Evolutionary conservation across 2,113 vertebrate species (phyloP), one percentile per base, ranked within the genome.

Genomic region (Aplodontia rufa): DNA sequence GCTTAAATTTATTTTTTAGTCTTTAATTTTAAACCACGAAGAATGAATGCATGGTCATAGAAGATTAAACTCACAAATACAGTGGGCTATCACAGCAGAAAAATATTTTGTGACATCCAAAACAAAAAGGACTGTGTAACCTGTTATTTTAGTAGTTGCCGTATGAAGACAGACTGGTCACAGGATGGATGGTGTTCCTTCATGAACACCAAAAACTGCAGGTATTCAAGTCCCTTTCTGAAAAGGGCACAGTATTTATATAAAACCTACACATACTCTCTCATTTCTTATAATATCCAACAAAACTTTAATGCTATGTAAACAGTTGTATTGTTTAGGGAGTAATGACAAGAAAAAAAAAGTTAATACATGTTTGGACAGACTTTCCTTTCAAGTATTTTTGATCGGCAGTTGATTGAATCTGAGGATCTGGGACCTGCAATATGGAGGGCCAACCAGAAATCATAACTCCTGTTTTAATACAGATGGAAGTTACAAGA

Each of bases 61-160:
- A 16, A 78, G 19, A 89, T 40, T 32, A 69, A 93, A 79, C 32
- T 72, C 35, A 40, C 49, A 76, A 84, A 76, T 26, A 72, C 20
- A 51, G 58, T 16, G 30, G 49, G 24, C 12, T 87, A 79, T 17
- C 11, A 58, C 47, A 35, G 26, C 5, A 13, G 55, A 49, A 88
- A 47, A 28, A 4, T 75, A 72, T 81, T 91, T 60, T 42, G 35
- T 20, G 2, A 82, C 74, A 28, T 45, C 71, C 47, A 85, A 88
- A 87, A 71, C n/a, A 35, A 92, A 95, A 88, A 11, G 42, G 32
- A 74, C 71, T 71, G 8, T 28, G 45, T 32, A 69, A 62, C 30
- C 72, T 58, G 42, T 95, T 96, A 80, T 66, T 93, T 17, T 81
- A 85, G 47, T 60, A 87, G 68, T 5, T 78, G 20, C 49, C 37